Evolutionary conservation across 2,113 vertebrate species (phyloP).

Genomic region (Gallinago undulata): DNA sequence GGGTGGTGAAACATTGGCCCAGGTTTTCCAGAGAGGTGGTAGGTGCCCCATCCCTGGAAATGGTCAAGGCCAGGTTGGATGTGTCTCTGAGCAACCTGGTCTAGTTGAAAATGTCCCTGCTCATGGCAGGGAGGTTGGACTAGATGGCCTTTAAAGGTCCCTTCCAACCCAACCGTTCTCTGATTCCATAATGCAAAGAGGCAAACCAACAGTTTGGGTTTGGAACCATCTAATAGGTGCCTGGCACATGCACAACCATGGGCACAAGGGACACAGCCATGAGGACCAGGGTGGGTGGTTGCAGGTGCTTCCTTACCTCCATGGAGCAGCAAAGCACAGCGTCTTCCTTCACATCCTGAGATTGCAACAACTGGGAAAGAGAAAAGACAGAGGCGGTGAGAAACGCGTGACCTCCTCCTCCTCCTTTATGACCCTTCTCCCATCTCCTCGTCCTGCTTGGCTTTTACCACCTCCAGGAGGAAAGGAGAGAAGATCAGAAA

Average conservation of each 20-base stretch:
- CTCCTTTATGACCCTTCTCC: neutral
- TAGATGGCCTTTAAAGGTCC: accelerated
- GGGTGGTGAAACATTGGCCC: accelerated
- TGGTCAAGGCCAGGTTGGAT: accelerated
- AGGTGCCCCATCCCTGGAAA: neutral
- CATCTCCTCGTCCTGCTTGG: neutral
- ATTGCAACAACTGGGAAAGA: slow-evolving; percentile 87
- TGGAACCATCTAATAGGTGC: neutral
- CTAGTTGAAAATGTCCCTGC: accelerated
- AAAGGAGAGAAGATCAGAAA: neutral
- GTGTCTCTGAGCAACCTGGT: accelerated
- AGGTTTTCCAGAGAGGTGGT: neutral
- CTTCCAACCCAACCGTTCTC: neutral
- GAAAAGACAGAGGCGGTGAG: neutral
- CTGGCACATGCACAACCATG: accelerated
- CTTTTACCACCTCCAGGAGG: neutral
- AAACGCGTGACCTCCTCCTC: neutral
- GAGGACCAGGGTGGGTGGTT: accelerated
- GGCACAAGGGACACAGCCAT: neutral
- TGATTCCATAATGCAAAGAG: neutral
- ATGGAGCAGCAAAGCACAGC: slow-evolving; percentile 97
- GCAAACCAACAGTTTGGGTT: neutral
- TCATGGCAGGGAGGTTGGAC: neutral
- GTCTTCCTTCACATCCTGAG: slow-evolving; percentile 94
- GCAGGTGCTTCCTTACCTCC: slow-evolving; percentile 82